Base-by-base conservation (phyloP, 2,888 invertebrate genomes). In the Podabrus alpinus region DNA sequence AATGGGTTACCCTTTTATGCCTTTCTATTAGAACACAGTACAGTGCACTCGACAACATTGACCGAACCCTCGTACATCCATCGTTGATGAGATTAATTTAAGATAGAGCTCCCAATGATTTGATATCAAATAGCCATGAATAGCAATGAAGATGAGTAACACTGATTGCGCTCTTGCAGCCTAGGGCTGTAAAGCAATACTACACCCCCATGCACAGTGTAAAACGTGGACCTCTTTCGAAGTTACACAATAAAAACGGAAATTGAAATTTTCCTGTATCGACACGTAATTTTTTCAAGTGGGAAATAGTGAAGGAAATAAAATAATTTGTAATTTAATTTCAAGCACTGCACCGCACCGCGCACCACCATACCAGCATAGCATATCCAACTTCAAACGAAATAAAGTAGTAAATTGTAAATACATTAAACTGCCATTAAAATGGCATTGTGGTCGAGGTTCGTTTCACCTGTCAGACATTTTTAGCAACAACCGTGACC, bases 131-230 rank as follows among this genome's bases (percentile, higher is more conserved):
- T 81, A 76, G 81, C 83, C 82, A 84, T 84, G 84, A 84, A 84
- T 84, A 83, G 82, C 82, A 84, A 84, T 83, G 82, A 80, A 82
- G 83, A 84, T 84, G 83, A 82, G 83, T 82, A 83, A 83, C 82
- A 81, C 80, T 83, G 84, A 84, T 84, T 84, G 83, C 80, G 82
- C 83, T 79, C 78, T 83, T 80, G 75, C 81, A 78, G 81, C 81
- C 82, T 69, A 73, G 73, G 73, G 68, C 67, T 24, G 73, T 25
- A 61, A 68, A 70, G 70, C 29, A 69, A 69, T 78, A 45, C 45
- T 45, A 71, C 75, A 72, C 77, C 75, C 29, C 67, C 60, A 72
- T 72, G 66, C 75, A 72, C 75, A 69, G 79, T 79, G 78, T 74
- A 80, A 79, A 78, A 78, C 73, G 75, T 74, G 76, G 78, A 78